phyloP scores from a whole-genome alignment of 64 coral and sea anemone genomes.

The Montipora capricornis region DNA sequence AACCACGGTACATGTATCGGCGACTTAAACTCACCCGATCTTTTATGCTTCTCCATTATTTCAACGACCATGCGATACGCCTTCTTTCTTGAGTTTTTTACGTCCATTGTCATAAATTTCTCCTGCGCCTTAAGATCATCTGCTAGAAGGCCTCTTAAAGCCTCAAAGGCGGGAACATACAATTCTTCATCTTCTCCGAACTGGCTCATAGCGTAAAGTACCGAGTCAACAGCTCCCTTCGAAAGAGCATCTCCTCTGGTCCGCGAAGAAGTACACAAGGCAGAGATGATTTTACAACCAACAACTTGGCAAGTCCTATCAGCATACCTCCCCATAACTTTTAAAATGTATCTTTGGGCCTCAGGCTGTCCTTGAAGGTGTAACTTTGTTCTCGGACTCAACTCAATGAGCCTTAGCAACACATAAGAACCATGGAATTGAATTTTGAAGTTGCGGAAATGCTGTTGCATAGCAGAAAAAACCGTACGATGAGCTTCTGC shows the following conservation, averaged over 20 bases:
- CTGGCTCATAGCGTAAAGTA: slow-evolving; percentile 51
- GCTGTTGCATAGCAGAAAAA: background rate
- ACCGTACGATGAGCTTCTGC: slow-evolving; percentile 1
- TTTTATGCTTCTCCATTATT: slow-evolving; percentile 38
- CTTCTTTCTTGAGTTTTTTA: slow-evolving; percentile 25
- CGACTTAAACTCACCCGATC: slow-evolving; percentile 34
- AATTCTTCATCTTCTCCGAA: slow-evolving; percentile 65
- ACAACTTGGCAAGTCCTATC: slow-evolving; percentile 42
- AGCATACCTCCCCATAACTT: slow-evolving; percentile 24
- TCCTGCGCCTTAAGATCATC: slow-evolving; percentile 9
- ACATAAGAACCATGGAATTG: slow-evolving; percentile 45
- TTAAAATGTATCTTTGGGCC: slow-evolving; percentile 9
- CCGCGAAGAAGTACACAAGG: background rate
- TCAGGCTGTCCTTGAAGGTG: background rate
- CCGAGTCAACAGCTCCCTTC: slow-evolving; percentile 7
- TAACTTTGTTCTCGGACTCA: background rate
- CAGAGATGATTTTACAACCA: slow-evolving; percentile 60
- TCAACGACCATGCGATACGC: slow-evolving; percentile 51
- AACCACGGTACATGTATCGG: too few species aligned
- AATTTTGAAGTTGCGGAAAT: slow-evolving; percentile 23
- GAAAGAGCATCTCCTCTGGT: slow-evolving; percentile 9
- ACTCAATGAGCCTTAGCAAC: slow-evolving; percentile 21
- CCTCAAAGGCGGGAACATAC: slow-evolving; percentile 49
- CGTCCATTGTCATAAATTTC: slow-evolving; percentile 47
- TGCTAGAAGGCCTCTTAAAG: slow-evolving; percentile 17